phyloP scores from a whole-genome alignment of 2,888 invertebrate genomes.

The Agrenia bidenticulata region DNA sequence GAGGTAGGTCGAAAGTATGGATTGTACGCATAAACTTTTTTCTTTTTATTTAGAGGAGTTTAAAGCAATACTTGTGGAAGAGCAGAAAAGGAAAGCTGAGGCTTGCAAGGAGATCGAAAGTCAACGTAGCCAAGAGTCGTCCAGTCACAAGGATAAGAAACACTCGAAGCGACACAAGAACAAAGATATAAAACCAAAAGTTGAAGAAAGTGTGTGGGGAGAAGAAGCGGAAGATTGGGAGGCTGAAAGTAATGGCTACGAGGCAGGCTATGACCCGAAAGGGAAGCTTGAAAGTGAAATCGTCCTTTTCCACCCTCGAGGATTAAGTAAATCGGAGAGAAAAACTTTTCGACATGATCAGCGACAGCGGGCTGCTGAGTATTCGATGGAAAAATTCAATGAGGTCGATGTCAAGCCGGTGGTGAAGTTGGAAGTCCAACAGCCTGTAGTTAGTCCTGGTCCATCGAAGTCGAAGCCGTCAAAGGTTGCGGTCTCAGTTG shows the following conservation, averaged over 20 bases:
- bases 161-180: background rate
- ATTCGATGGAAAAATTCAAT: background rate
- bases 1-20: too few species aligned
- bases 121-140: background rate
- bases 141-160: constrained; percentile 3
- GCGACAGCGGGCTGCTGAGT: background rate
- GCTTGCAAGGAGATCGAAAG: background rate
- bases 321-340: constrained; percentile 44
- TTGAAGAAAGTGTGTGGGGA: constrained; percentile 16
- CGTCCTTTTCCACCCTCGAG: constrained; percentile 32
- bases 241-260: constrained; percentile 27
- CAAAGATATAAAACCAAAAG: constrained; percentile 16
- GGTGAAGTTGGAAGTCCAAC: background rate
- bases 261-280: constrained; percentile 42
- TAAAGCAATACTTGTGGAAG: background rate
- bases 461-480: too few species aligned
- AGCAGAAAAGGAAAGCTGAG: constrained; percentile 2
- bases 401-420: constrained; percentile 10
- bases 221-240: constrained; percentile 48
- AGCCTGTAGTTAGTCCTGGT: too few species aligned
- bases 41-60: constrained; percentile 2
- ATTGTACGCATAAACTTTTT: too few species aligned
- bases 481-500: background rate
- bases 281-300: constrained; percentile 30
- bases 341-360: constrained; percentile 29